phyloP scores from a whole-genome alignment of 2,113 vertebrate genomes.

The Pelecanoides urinatrix region DNA sequence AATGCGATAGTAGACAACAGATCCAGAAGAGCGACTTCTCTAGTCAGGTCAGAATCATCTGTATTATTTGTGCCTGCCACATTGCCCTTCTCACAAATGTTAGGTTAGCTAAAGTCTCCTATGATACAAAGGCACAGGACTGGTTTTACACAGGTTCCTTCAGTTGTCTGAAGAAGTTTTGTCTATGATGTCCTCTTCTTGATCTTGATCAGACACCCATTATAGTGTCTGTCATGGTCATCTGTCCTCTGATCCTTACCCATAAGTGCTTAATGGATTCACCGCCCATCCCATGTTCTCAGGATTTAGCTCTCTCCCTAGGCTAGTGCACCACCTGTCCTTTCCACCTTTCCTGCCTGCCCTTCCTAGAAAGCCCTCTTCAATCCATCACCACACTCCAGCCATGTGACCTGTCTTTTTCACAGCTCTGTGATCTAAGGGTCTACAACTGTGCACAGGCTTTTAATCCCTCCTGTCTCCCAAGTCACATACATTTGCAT shows the following conservation, averaged over 20 bases:
- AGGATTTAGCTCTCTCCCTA: neutral
- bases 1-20: neutral
- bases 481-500: neutral
- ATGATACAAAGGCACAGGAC: neutral
- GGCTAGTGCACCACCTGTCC: neutral
- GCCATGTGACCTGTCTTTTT: neutral
- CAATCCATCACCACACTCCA: neutral
- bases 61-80: neutral
- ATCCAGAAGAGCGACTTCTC: neutral
- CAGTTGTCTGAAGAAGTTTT: neutral
- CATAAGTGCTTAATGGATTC: fast-evolving
- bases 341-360: neutral
- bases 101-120: neutral
- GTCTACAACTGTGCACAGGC: neutral
- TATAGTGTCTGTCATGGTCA: fast-evolving
- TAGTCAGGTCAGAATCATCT: neutral
- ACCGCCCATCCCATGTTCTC: too few species aligned
- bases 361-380: neutral
- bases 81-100: neutral
- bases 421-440: neutral
- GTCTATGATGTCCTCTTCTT: neutral
- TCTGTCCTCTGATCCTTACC: neutral
- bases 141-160: neutral
- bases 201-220: neutral
- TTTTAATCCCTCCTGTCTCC: neutral